phyloP scores from a whole-genome alignment of 2,113 vertebrate species.

The Hyaena hyaena region DNA sequence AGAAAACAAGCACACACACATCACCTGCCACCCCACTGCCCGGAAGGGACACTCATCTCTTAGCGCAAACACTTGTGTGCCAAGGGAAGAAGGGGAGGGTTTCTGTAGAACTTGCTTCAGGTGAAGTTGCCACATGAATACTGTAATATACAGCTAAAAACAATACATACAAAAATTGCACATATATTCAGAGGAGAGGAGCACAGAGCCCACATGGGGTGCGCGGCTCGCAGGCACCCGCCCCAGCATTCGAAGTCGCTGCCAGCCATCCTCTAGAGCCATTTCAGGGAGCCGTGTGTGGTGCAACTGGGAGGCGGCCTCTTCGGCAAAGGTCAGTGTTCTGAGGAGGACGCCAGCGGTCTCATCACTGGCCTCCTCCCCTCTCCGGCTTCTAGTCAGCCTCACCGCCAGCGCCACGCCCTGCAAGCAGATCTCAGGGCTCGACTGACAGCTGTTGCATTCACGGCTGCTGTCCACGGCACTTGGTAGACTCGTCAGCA shows the following conservation, averaged over 20 bases:
- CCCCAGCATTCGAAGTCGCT: neutral
- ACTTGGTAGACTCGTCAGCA: slow-evolving; percentile 57
- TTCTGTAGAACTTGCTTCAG: slow-evolving; percentile 80
- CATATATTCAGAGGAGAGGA: slow-evolving; percentile 87
- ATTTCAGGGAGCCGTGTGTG: slow-evolving; percentile 59
- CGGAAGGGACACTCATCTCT: slow-evolving; percentile 76
- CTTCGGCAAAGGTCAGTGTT: neutral
- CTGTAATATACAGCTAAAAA: slow-evolving; percentile 87
- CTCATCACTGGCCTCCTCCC: neutral
- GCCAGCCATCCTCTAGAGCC: slow-evolving; percentile 39
- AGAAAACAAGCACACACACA: slow-evolving; percentile 66
- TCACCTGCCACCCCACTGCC: neutral
- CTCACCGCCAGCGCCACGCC: neutral
- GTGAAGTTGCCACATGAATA: slow-evolving; percentile 88
- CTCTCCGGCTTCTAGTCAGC: neutral
- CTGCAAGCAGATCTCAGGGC: slow-evolving; percentile 40
- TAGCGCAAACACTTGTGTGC: slow-evolving; percentile 83
- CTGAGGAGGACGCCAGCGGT: slow-evolving; percentile 26
- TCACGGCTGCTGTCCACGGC: slow-evolving; percentile 50
- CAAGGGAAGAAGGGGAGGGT: slow-evolving; percentile 69
- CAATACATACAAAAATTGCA: slow-evolving; percentile 92
- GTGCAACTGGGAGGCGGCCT: neutral
- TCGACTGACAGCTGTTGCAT: slow-evolving; percentile 15
- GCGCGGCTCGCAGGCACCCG: slow-evolving; percentile 63
- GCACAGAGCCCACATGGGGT: slow-evolving; percentile 73